These are phyloP conservation scores for Muscicapa comitata DNA, from an alignment of 2,797 vertebrate genomes.

Conservation along the genomic window DNA sequence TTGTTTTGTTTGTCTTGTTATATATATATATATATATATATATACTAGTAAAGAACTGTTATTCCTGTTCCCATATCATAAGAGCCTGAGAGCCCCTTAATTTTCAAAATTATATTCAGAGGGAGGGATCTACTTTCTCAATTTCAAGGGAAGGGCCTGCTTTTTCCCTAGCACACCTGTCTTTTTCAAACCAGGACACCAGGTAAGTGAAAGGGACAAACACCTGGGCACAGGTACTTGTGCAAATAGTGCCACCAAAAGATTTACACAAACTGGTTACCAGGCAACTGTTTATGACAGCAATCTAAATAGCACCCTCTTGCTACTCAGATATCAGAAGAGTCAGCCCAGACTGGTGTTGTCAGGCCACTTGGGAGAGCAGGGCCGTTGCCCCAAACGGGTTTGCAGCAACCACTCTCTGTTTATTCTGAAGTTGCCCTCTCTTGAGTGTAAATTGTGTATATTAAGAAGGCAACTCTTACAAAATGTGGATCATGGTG, in stretches of 20 bases:
- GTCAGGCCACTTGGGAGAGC: background rate
- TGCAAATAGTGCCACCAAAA: background rate
- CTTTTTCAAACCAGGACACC: too few relatives aligned
- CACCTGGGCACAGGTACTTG: background rate
- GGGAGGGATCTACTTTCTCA: too few relatives aligned
- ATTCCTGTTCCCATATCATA: too few relatives aligned
- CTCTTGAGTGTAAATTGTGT: background rate
- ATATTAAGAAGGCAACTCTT: background rate
- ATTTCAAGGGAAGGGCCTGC: too few relatives aligned
- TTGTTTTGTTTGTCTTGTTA: too few relatives aligned
- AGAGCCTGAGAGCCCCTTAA: too few relatives aligned
- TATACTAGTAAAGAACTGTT: too few relatives aligned
- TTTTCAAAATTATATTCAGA: too few relatives aligned
- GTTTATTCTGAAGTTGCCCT: background rate
- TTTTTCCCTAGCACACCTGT: too few relatives aligned
- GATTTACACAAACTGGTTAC: conserved; percentile 23
- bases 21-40: too few relatives aligned
- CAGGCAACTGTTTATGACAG: conserved; percentile 24
- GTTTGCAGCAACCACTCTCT: background rate
- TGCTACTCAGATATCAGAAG: background rate
- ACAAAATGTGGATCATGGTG: background rate
- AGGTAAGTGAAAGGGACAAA: background rate
- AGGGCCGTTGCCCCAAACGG: accelerated
- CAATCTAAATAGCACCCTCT: conserved; percentile 26
- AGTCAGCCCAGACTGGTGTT: background rate